Percentiles rank a stretch among this genome's conserved stretches.
These are phyloP conservation scores for Rhinolophus sinicus DNA, from an alignment of 2,113 vertebrate genomes.

Conservation along the genomic window DNA sequence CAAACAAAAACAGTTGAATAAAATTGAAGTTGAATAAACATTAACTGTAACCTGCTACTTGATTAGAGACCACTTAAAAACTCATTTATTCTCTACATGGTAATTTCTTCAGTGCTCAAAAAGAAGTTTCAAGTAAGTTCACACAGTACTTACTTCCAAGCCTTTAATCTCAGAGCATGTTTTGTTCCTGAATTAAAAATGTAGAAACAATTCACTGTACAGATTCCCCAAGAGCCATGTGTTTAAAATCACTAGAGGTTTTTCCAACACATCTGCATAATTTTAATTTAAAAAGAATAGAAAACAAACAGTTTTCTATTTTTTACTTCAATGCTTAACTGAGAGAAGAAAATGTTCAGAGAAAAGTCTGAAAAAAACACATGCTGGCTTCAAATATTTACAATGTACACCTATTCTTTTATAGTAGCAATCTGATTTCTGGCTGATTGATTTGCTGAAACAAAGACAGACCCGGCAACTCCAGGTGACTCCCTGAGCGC, in stretches of 20 bases:
- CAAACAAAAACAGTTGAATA: constrained; percentile 50
- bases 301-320: not conserved
- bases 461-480: constrained; percentile 40
- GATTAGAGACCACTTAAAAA: constrained; percentile 25
- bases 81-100: not conserved
- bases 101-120: constrained; percentile 27
- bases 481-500: not conserved
- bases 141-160: constrained; percentile 4
- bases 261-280: not conserved
- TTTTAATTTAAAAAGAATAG: constrained; percentile 50
- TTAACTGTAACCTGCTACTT: not conserved
- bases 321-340: constrained; percentile 54
- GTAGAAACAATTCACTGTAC: constrained; percentile 19
- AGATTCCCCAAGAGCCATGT: not conserved
- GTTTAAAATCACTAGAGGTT: constrained; percentile 35
- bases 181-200: constrained; percentile 52
- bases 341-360: constrained; percentile 57
- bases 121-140: constrained; percentile 64
- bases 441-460: constrained; percentile 28
- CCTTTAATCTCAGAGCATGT: constrained; percentile 28
- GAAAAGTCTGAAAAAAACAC: not conserved
- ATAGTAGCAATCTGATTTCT: constrained; percentile 26
- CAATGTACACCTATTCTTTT: not conserved
- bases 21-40: constrained; percentile 5
- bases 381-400: constrained; percentile 25